Evolutionary conservation across 1,140 invertebrate species (phyloP).

Genomic region (Bombus pascuorum): DNA sequence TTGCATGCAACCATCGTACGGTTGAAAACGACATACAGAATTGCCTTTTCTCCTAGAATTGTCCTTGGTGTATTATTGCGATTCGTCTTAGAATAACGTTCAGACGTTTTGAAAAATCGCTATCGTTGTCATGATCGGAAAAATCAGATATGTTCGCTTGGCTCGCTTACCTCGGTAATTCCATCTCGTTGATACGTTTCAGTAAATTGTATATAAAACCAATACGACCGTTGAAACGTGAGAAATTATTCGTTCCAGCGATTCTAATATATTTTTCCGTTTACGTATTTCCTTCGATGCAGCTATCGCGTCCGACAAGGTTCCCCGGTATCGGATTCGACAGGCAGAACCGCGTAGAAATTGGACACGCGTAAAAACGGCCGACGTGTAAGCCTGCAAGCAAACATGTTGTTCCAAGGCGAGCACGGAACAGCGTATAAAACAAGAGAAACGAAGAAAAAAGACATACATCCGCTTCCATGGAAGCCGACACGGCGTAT

Average conservation of each 20-base stretch:
- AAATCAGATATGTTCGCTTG: not conserved
- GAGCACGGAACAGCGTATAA: slow-evolving; percentile 13
- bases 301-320: not conserved
- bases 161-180: not conserved
- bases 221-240: not conserved
- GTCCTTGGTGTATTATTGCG: no score
- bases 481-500: not conserved
- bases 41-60: no score
- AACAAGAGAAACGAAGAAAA: not conserved
- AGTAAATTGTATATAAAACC: not conserved
- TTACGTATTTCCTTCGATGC: slow-evolving; percentile 5
- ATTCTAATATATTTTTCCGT: slow-evolving; percentile 23
- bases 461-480: not conserved
- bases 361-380: slow-evolving; percentile 7
- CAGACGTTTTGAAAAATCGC: no score
- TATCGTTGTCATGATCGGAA: not conserved
- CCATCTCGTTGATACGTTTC: not conserved
- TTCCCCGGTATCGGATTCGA: slow-evolving; percentile 23
- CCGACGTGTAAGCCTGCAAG: slow-evolving; percentile 10
- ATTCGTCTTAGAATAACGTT: no score
- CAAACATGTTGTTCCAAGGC: slow-evolving; percentile 24
- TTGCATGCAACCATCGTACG: no score
- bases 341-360: not conserved
- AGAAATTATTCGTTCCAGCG: not conserved
- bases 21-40: no score